These are phyloP conservation scores for Pitta sordida DNA, from an alignment of 2,113 vertebrate genomes.

Conservation along the genomic window DNA sequence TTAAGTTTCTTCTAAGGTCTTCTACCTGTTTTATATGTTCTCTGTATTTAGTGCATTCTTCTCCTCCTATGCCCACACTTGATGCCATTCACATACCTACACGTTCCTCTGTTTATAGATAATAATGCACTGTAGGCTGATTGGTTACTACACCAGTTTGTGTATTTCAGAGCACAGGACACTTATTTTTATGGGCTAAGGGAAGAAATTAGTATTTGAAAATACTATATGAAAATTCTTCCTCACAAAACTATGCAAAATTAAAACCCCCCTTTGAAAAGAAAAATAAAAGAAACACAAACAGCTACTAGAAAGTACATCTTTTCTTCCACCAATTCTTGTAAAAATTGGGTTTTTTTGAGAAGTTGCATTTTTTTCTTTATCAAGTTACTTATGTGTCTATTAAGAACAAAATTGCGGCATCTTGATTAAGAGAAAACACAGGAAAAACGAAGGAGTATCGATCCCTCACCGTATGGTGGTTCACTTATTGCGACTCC, in stretches of 20 bases:
- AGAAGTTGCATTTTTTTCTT: neutral
- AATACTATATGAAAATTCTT: neutral
- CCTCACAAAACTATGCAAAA: neutral
- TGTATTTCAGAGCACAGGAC: neutral
- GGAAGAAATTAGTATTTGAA: neutral
- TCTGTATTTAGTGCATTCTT: neutral
- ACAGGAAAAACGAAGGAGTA: neutral
- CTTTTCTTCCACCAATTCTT: neutral
- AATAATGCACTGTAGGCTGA: neutral
- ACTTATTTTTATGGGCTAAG: neutral
- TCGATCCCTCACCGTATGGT: too few relatives aligned
- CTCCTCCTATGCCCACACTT: neutral
- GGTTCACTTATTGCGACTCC: too few relatives aligned
- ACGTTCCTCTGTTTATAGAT: neutral
- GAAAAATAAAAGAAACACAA: neutral
- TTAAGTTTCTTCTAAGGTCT: neutral
- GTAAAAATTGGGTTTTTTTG: neutral
- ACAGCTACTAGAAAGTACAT: neutral
- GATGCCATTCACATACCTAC: neutral
- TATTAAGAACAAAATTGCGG: neutral
- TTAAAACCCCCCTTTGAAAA: neutral
- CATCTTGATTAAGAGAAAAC: neutral
- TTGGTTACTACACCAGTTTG: neutral
- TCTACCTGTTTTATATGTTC: neutral
- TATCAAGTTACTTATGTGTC: neutral